Evolutionary conservation across 2,797 vertebrate species (phyloP), one percentile per base, ranked within the genome.

Genomic region (Echeneis naucrates): DNA sequence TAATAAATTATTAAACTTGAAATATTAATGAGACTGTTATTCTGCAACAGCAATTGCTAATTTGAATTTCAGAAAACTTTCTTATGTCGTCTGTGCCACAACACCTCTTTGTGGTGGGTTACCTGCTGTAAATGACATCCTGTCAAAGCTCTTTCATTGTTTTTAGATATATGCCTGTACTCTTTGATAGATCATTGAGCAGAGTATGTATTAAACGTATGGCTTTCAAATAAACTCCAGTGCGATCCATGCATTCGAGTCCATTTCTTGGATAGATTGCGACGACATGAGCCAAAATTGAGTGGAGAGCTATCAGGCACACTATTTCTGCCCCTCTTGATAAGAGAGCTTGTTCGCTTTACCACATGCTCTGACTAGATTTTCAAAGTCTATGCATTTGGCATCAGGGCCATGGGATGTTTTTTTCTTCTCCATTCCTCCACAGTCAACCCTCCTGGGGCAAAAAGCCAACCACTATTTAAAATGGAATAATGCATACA

Each of bases 401-500:
- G 69, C 78, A 70, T 47, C 3, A 1, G 67, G 71, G 65, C 50
- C 33, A 10, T 1, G 63, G 64, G 61, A 61, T 63, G 80, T 73
- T 52, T 55, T 17, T 55, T 61, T 73, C 40, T 38, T 17, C 14
- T 3, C 56, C 16, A 17, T 60, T 17, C 10, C 40, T 27, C 60
- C 53, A 70, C 67, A 72, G 37, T 63, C 72, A 48, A 66, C 60
- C 69, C 87, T 78, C 69, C 50, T 27, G 62, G 42, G 83, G 72
- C 70, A 57, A 78, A 52, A 81, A 56, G 79, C 75, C 17, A 12
- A 72, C 68, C 84, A 70, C 77, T 83, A 86, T 88, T 88, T 86
- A 75, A 88, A 89, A 83, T 70, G 40, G 80, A 92, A 90, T 87
- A 86, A 82, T 85, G 73, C 83, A 84, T 81, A 50, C 24, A 67